These are phyloP conservation scores for Orchesella flavescens DNA, from an alignment of 2,888 invertebrate genomes.

Conservation along the genomic window DNA sequence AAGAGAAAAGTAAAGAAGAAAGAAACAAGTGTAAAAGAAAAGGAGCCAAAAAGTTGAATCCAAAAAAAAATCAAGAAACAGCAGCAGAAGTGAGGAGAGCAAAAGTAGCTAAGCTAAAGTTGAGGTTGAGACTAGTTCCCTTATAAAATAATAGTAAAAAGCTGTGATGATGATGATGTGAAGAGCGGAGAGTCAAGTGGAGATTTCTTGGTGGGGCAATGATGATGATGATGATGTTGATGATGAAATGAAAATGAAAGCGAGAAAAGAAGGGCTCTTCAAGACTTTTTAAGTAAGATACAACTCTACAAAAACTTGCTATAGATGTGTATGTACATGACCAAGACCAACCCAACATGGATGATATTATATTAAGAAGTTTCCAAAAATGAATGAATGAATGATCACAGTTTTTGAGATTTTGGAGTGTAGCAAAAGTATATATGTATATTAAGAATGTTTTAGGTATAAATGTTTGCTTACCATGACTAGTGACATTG, in stretches of 20 bases:
- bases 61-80: slow-evolving; percentile 18
- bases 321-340: not conserved
- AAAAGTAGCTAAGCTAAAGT: not conserved
- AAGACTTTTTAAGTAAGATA: slow-evolving; percentile 1
- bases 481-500: slow-evolving; percentile 83
- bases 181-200: not conserved
- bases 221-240: too few species aligned
- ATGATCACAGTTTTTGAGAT: not conserved
- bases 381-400: slow-evolving; percentile 14
- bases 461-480: slow-evolving; percentile 73
- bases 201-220: not conserved
- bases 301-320: not conserved
- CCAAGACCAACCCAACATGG: not conserved
- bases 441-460: not conserved
- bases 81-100: too few species aligned
- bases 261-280: not conserved
- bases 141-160: slow-evolving; percentile 4
- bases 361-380: not conserved
- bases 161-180: slow-evolving; percentile 1
- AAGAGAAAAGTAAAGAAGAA: slow-evolving; percentile 37
- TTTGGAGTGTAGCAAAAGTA: not conserved
- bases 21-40: slow-evolving; percentile 48
- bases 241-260: slow-evolving; percentile 53
- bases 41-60: slow-evolving; percentile 12
- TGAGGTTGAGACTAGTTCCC: not conserved